These are phyloP conservation scores for Tupaia chinensis DNA, from an alignment of 2,113 vertebrate species.

Conservation along the genomic window DNA sequence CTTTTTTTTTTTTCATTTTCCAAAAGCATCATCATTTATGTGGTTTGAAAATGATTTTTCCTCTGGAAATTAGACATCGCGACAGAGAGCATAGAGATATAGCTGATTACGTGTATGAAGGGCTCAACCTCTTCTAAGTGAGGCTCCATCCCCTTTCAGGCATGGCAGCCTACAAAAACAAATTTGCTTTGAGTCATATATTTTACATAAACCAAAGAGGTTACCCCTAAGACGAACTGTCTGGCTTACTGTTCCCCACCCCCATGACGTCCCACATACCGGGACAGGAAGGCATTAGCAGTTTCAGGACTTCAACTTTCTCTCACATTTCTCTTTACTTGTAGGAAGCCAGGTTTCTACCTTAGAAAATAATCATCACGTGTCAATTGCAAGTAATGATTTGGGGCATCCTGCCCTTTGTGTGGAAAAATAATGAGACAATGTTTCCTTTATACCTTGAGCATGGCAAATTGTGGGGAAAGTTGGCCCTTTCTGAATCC, in stretches of 20 bases:
- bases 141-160: conserved; percentile 83
- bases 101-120: conserved; percentile 75
- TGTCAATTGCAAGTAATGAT: neutral
- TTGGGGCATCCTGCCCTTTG: neutral
- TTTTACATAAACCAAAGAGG: conserved; percentile 90
- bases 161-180: conserved; percentile 78
- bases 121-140: conserved; percentile 80
- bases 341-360: conserved; percentile 61
- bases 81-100: conserved; percentile 35
- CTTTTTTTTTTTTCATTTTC: conserved; percentile 26
- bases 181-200: conserved; percentile 89
- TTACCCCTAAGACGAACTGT: conserved; percentile 86
- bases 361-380: conserved; percentile 38
- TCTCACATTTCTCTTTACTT: conserved; percentile 83
- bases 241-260: conserved; percentile 84
- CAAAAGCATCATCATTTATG: conserved; percentile 74
- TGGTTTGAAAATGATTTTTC: conserved; percentile 75
- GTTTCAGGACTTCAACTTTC: conserved; percentile 87
- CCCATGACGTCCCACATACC: conserved; percentile 72
- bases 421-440: neutral
- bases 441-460: neutral
- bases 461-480: neutral
- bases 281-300: conserved; percentile 76
- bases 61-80: conserved; percentile 77
- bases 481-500: neutral